Evolutionary conservation across 2,113 vertebrate genomes (phyloP).

Genomic region (Oplegnathus fasciatus): DNA sequence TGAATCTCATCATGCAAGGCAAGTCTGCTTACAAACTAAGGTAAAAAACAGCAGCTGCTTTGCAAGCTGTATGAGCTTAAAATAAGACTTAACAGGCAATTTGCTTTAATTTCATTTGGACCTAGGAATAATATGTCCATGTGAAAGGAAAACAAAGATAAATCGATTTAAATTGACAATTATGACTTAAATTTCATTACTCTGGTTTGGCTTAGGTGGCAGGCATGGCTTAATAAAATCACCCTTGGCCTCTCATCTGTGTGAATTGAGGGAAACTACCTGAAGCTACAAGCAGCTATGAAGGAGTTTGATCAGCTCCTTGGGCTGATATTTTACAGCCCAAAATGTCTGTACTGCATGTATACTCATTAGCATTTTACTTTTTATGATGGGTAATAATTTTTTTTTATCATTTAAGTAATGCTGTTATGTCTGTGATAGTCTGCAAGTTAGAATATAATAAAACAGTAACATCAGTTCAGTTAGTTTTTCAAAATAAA

Average conservation of each 20-base stretch:
- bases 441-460: not conserved
- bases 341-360: not conserved
- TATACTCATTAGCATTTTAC: not conserved
- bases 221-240: constrained; percentile 11
- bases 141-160: not conserved
- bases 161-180: not conserved
- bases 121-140: not conserved
- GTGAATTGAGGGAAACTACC: not conserved
- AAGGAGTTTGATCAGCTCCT: not conserved
- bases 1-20: not conserved
- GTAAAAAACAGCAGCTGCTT: not conserved
- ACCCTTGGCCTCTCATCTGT: not conserved
- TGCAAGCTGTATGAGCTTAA: not conserved
- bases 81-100: not conserved
- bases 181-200: not conserved
- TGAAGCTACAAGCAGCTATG: not conserved
- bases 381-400: not conserved
- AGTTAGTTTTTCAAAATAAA: not conserved
- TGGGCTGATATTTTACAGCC: not conserved
- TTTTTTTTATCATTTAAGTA: not conserved
- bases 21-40: not conserved
- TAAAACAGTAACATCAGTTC: not conserved
- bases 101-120: not conserved
- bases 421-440: not conserved
- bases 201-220: not conserved